phyloP scores from a whole-genome alignment of 1,140 invertebrate species.

The Drosophila biarmipes region DNA sequence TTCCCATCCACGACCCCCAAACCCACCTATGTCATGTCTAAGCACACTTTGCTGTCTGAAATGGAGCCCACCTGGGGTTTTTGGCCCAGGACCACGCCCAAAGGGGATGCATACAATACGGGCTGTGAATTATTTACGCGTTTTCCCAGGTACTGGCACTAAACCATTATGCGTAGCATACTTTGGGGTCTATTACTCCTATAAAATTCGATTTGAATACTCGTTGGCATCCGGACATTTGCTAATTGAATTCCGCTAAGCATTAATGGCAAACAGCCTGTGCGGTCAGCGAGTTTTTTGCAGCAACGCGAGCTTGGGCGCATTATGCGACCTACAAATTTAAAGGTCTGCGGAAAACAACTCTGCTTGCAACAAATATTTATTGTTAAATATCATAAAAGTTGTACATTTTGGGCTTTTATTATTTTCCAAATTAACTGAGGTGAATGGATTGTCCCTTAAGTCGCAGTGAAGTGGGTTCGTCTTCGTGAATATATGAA shows the following conservation, averaged over 20 bases:
- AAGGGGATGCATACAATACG: constrained; percentile 29
- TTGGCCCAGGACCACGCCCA: constrained; percentile 12
- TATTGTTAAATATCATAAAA: too few species aligned
- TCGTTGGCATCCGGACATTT: constrained; percentile 44
- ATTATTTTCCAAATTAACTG: too few species aligned
- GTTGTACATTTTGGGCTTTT: too few species aligned
- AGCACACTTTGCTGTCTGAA: constrained; percentile 51
- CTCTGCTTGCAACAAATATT: not conserved
- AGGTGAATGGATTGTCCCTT: too few species aligned
- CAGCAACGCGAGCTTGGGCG: not conserved
- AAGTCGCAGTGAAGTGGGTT: too few species aligned
- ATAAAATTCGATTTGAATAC: constrained; percentile 48
- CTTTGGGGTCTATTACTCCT: constrained; percentile 6
- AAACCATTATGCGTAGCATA: constrained; percentile 21
- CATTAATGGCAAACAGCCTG: constrained; percentile 12
- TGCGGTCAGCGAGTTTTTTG: constrained; percentile 16
- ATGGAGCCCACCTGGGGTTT: constrained; percentile 29
- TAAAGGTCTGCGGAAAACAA: too few species aligned
- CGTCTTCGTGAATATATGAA: too few species aligned
- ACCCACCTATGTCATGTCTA: constrained; percentile 44
- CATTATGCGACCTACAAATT: too few species aligned
- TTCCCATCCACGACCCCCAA: not conserved
- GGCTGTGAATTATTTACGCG: constrained; percentile 56
- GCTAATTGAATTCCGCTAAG: constrained; percentile 68
- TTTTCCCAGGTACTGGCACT: not conserved